phyloP scores from a whole-genome alignment of 1,140 invertebrate genomes.

The Pseudomyrmex cubaensis region DNA sequence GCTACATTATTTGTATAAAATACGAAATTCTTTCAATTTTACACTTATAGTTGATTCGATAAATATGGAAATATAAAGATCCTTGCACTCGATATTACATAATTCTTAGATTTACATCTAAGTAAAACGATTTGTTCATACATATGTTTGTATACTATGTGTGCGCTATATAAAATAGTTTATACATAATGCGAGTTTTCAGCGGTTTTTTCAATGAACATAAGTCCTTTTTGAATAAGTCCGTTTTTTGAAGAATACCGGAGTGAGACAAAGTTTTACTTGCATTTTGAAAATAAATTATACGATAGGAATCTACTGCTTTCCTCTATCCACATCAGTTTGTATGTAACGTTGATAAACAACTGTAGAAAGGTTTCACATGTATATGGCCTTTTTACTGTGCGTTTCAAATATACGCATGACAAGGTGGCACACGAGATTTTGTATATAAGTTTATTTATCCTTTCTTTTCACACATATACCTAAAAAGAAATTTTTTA shows the following conservation, averaged over 20 bases:
- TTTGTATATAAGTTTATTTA: background rate
- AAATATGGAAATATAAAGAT: background rate
- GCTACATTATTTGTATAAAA: constrained; percentile 9
- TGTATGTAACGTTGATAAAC: constrained; percentile 75
- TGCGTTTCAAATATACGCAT: constrained; percentile 61
- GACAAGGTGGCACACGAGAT: constrained; percentile 53
- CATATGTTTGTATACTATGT: constrained; percentile 36
- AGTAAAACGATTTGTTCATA: constrained; percentile 46
- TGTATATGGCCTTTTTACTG: constrained; percentile 57
- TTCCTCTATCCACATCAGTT: constrained; percentile 70
- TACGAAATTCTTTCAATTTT: constrained; percentile 34
- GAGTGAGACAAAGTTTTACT: constrained; percentile 39
- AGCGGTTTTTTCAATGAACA: constrained; percentile 37
- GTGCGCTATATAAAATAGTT: constrained; percentile 11
- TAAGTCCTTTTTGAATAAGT: constrained; percentile 31
- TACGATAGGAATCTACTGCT: constrained; percentile 68
- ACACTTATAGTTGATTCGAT: constrained; percentile 29
- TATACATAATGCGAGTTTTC: constrained; percentile 53
- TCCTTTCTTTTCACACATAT: background rate
- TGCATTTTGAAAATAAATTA: constrained; percentile 59
- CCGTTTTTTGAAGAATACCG: constrained; percentile 26
- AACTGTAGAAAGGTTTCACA: constrained; percentile 67
- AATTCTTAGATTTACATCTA: constrained; percentile 29
- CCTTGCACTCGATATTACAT: constrained; percentile 16
- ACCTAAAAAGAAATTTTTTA: too few relatives aligned